Evolutionary conservation across 1,140 invertebrate genomes (phyloP).

Genomic region (Epicauta chinensis): DNA sequence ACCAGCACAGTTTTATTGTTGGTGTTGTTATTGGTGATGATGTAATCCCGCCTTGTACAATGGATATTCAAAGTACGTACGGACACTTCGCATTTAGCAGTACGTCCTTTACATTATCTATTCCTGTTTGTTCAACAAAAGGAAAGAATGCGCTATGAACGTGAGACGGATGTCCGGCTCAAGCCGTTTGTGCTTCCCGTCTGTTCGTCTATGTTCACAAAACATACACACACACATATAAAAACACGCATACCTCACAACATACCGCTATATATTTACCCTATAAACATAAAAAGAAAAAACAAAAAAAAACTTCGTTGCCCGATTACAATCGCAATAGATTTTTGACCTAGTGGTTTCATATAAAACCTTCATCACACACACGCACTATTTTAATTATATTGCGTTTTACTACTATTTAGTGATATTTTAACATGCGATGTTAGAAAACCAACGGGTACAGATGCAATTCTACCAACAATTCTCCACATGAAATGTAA

Average conservation of each 20-base stretch:
- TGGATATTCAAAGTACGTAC: not conserved
- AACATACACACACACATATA: not conserved
- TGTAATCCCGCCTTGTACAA: no score
- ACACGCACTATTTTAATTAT: conserved; percentile 18
- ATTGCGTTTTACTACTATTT: conserved; percentile 5
- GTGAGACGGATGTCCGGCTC: conserved; percentile 18
- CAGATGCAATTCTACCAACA: conserved; percentile 1
- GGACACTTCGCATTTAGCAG: no score
- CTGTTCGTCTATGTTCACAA: conserved; percentile 2
- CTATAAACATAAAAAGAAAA: no score
- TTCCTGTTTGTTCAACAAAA: conserved; percentile 8
- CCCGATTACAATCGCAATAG: conserved; percentile 9
- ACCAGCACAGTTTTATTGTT: no score
- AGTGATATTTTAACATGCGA: conserved; percentile 14
- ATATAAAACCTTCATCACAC: conserved; percentile 6
- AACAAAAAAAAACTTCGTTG: not conserved
- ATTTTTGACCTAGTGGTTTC: conserved; percentile 16
- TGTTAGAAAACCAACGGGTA: conserved; percentile 1
- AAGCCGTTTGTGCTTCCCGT: conserved; percentile 16
- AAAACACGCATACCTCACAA: not conserved
- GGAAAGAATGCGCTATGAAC: not conserved
- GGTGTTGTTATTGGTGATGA: no score
- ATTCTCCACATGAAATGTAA: no score
- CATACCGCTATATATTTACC: no score
- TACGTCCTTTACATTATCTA: conserved; percentile 1